Evolutionary conservation across 2,888 invertebrate genomes (phyloP), one percentile per base, ranked within the genome.

Genomic region (Diaprepes abbreviatus): DNA sequence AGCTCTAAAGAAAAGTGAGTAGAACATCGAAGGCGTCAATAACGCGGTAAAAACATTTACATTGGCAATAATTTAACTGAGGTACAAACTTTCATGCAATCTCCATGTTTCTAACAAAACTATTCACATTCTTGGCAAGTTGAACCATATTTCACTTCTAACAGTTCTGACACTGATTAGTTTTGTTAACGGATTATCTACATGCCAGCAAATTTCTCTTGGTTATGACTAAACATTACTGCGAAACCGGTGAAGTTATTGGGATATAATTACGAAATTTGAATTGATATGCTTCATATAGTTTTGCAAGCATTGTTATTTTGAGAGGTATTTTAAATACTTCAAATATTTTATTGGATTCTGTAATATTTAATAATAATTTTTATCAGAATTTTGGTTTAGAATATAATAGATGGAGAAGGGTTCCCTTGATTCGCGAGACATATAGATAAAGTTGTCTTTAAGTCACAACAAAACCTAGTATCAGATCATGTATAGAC

Each of bases 131-230:
- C 33, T 36, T 33, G 52, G 14, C 31, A 33, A 54, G 33, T 33
- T 54, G 10, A 54, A 35, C 19, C 54, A 31, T 36, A 33, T 54
- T 54, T 43, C 21, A 43, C 17, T 17, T 43, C 19, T 17, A n/a
- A 21, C 43, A 43, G 19, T 43, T 21, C 17, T 54, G 54, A 54
- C 54, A 36, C n/a, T 54, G 54, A 54, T 54, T 33, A 35, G 36
- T 54, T 33, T 33, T 54, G 33, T 54, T 19, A 54, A 19, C 10
- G 54, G 14, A 35, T 31, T 36, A 35, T 54, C 21, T 36, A 54
- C 36, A 54, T 36, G 33, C 36, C 33, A 35, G 36, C 35, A 19
- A n/a, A 36, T 35, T 54, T 54, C 54, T 50, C 50, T 35, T 7
- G 1, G 19, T 54, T 35, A 12, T 19, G 21, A 17, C 35, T 43